Base-by-base conservation (phyloP, 2,888 invertebrate species). In the Erebia aethiops region DNA sequence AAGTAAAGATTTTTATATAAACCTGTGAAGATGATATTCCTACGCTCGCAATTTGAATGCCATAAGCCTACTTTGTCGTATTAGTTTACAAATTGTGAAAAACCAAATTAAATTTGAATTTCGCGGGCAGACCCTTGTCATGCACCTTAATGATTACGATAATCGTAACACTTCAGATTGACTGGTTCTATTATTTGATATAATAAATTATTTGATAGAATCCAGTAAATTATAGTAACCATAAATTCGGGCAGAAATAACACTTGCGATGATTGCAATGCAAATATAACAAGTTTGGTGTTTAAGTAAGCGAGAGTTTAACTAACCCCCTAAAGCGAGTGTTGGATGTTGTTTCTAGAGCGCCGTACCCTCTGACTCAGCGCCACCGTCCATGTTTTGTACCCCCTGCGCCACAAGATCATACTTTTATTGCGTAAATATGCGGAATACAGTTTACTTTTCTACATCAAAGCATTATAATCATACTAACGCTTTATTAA, bases 351-450 rank as follows among this genome's bases (percentile, higher is more conserved):
- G 84, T 80, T 91, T 89, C 79, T 93, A 93, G 92, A 86, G 80
- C 81, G 80, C 87, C 76, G 86, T 79, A 79, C 78, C 81, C 76
- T 80, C 84, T 78, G 92, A 92, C 85, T 84, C 90, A 78, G 91
- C 90, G 86, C 84, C 87, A 77, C 77, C 92, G 75, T 87, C 92
- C 83, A 85, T 93, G 89, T 91, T 93, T 87, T 92, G 92, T 90
- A 89, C 84, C 77, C 84, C 86, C 81, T 89, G 90, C 87, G 83
- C 87, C 74, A 79, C 83, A 78, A 87, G 86, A 85, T 91, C 91
- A 81, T 92, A 82, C 86, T 92, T 92, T 91, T 91, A 91, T 87
- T 86, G 89, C 88, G 93, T 93, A 93, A 93, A 87, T 93, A 92
- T 92, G 79, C 83, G 84, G 80, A 71, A 65, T 70, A 72, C n/a